Evolutionary conservation across 2,888 invertebrate species (phyloP).

Genomic region (Andrena trimmerana): DNA sequence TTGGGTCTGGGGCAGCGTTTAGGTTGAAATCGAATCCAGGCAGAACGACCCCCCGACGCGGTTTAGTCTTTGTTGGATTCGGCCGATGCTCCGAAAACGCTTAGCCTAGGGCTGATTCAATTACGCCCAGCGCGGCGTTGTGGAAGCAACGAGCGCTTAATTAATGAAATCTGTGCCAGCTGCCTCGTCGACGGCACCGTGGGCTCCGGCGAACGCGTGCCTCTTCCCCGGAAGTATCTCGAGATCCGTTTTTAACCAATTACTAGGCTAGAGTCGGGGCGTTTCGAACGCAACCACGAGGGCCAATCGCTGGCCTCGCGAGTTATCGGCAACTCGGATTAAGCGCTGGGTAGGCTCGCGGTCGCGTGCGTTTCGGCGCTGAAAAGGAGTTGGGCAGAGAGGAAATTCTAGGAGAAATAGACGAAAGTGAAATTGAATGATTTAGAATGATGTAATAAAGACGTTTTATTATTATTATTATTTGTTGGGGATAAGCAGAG

Average conservation of each 20-base stretch:
- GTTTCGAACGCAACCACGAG: background rate
- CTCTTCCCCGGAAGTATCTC: conserved; percentile 48
- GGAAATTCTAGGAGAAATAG: no score
- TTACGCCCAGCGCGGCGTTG: conserved; percentile 76
- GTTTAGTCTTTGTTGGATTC: conserved; percentile 75
- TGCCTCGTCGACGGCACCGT: conserved; percentile 56
- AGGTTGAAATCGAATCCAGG: conserved; percentile 40
- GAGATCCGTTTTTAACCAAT: conserved; percentile 38
- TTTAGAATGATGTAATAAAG: no score
- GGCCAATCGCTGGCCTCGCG: background rate
- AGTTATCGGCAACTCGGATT: no score
- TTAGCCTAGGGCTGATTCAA: conserved; percentile 74
- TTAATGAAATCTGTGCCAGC: conserved; percentile 81
- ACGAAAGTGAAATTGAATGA: no score
- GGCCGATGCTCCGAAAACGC: conserved; percentile 66
- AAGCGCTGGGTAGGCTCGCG: no score
- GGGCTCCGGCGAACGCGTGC: conserved; percentile 42
- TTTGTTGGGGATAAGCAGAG: no score
- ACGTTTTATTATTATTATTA: no score
- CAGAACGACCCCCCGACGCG: conserved; percentile 28
- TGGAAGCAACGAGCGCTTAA: conserved; percentile 78
- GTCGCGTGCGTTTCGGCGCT: no score
- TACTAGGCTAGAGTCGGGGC: conserved; percentile 1
- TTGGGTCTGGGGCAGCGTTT: conserved; percentile 12
- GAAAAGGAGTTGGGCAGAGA: no score